A percentile compares a stretch with the other conserved stretches of the same genome.
phyloP scores from a whole-genome alignment of 37 sponge, comb jelly and placozoan species.

The Crambe crambe region DNA sequence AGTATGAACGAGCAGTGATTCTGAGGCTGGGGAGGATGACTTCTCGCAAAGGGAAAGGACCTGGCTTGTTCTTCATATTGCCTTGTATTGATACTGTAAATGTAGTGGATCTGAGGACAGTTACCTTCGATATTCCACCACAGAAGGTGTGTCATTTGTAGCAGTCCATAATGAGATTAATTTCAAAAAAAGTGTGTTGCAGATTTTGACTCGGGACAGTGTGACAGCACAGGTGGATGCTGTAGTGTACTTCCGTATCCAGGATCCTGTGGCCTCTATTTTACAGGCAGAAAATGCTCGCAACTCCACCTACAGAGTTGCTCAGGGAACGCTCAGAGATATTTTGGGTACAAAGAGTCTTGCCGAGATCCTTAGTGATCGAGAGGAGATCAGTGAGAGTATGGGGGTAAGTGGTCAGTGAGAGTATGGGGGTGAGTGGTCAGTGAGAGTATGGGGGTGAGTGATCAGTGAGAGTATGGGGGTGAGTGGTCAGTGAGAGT shows the following conservation, averaged over 20 bases:
- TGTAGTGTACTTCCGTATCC: constrained; percentile 90
- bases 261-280: constrained; percentile 66
- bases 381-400: constrained; percentile 81
- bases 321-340: constrained; percentile 95
- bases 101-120: constrained; percentile 87
- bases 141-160: constrained; percentile 71
- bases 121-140: constrained; percentile 92
- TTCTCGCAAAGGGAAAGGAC: constrained; percentile 85
- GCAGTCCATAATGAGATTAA: background rate
- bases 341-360: constrained; percentile 90
- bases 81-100: constrained; percentile 85
- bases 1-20: constrained; percentile 96
- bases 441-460: background rate
- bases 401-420: constrained; percentile 57
- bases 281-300: constrained; percentile 80
- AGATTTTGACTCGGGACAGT: constrained; percentile 92
- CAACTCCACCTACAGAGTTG: constrained; percentile 70
- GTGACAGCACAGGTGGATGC: constrained; percentile 93
- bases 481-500: background rate
- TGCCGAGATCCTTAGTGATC: constrained; percentile 80
- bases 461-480: background rate
- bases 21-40: constrained; percentile 88
- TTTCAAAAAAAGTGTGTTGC: background rate
- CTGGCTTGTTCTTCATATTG: constrained; percentile 91
- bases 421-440: background rate